Evolutionary conservation across 2,113 vertebrate species (phyloP), one percentile per base, ranked within the genome.

Genomic region (Danionella cerebrum): DNA sequence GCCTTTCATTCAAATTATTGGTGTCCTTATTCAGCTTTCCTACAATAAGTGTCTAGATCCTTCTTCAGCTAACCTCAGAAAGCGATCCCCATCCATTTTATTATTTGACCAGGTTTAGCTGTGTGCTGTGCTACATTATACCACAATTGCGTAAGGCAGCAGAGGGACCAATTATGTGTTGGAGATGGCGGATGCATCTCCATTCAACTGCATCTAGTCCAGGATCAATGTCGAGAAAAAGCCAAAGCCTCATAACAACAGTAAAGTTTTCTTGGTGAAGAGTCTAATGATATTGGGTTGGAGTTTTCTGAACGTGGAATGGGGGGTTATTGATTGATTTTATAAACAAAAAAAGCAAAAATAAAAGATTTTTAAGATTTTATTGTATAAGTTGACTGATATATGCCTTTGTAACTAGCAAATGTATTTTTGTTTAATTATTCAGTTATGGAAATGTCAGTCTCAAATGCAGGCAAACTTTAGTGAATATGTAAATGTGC

Each of bases 81-180:
- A 42, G 59, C 39, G 53, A 45, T 62, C 14, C 21, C 50, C 45
- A 54, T 65, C 31, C 45, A 31, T 59, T 59, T 65, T 9, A 4
- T 39, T 50, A 65, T 54, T 47, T 70, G 39, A 53, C 51, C 22
- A 29, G 18, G n/a, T 45, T 38, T 59, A 31, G 44, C 19, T 12
- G 16, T 16, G 14, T 18, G 6, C 11, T 22, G 31, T 47, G 41
- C 60, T 66, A 22, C 39, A 74, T 74, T 70, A 64, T 70, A 59
- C 18, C 39, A 45, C 25, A 13, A 18, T 19, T 27, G 59, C 27
- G 12, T 35, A 48, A 65, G 12, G 73, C 68, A 48, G 73, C 68
- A 36, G 18, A 55, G 73, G 73, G 73, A 75, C 68, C 63, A 75
- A 75, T 75, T 75, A 75, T 57, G 36, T 21, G 12, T 19, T 14